These are phyloP conservation scores for Tetraodon nigroviridis DNA, from an alignment of 2,113 vertebrate genomes.

Conservation along the genomic window DNA sequence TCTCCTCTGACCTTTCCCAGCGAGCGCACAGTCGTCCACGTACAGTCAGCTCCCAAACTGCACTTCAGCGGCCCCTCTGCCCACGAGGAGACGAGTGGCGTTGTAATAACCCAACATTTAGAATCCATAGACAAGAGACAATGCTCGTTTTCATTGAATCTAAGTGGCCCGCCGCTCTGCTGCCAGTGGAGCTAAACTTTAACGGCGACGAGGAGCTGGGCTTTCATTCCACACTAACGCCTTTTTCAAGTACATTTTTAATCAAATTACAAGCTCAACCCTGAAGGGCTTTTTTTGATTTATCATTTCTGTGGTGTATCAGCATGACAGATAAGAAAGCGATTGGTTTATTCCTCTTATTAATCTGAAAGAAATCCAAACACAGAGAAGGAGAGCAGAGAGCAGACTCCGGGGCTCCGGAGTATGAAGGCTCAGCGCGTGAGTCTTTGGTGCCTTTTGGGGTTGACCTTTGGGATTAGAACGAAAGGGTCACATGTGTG, in stretches of 20 bases:
- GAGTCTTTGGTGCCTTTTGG: too few relatives aligned
- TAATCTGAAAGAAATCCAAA: too few relatives aligned
- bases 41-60: slow-evolving; percentile 40
- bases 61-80: slow-evolving; percentile 6
- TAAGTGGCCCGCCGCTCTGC: slow-evolving; percentile 36
- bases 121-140: slow-evolving; percentile 30
- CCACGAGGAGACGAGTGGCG: slow-evolving; percentile 19
- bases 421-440: too few relatives aligned
- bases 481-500: too few relatives aligned
- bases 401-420: too few relatives aligned
- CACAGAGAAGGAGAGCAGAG: too few relatives aligned
- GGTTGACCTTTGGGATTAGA: too few relatives aligned
- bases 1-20: slow-evolving; percentile 27
- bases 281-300: slow-evolving; percentile 19
- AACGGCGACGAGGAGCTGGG: slow-evolving; percentile 32
- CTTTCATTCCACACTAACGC: slow-evolving; percentile 47
- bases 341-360: too few relatives aligned
- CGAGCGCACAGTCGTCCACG: slow-evolving; percentile 10
- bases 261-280: slow-evolving; percentile 53
- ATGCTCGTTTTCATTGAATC: slow-evolving; percentile 39
- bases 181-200: slow-evolving; percentile 41
- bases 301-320: slow-evolving; percentile 31
- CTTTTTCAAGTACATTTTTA: slow-evolving; percentile 42
- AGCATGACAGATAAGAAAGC: slow-evolving; percentile 18
- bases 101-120: slow-evolving; percentile 42